Percentiles rank a stretch among this genome's conserved stretches.
Conservation (phyloP, 2,797 vertebrate species). For the Tolypeutes matacus region DNA sequence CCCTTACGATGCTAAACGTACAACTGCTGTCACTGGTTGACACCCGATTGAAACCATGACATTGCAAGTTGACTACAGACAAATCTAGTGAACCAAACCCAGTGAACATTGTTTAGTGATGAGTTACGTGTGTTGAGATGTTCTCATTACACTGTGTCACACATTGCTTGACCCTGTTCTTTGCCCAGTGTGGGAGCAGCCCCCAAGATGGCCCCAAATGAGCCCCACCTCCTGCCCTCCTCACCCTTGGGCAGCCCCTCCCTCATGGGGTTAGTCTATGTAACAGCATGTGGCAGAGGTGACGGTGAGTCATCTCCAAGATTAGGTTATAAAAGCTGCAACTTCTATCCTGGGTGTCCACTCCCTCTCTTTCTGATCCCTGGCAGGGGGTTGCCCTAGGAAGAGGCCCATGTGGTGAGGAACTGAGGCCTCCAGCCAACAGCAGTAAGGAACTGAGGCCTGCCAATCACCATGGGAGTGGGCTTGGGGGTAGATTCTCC, state of each 20-base stretch:
- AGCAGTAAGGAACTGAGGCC: not conserved
- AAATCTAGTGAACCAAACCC: fast-evolving
- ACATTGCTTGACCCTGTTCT: not conserved
- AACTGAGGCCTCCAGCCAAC: not conserved
- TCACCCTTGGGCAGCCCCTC: not conserved
- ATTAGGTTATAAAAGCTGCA: fast-evolving
- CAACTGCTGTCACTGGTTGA: fast-evolving
- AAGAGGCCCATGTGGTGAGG: not conserved
- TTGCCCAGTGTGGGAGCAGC: not conserved
- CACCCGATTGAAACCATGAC: fast-evolving
- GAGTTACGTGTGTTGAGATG: fast-evolving
- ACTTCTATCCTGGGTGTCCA: not conserved
- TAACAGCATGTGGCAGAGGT: fast-evolving
- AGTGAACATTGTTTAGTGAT: fast-evolving
- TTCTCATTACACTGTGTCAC: fast-evolving
- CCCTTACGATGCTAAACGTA: fast-evolving
- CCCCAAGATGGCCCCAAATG: fast-evolving
- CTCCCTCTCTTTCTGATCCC: fast-evolving
- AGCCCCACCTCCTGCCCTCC: not conserved
- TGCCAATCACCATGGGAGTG: fast-evolving
- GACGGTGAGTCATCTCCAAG: fast-evolving
- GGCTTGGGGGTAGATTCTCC: not conserved
- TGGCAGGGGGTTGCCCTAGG: not conserved
- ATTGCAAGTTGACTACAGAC: fast-evolving
- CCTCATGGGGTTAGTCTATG: fast-evolving